Evolutionary conservation across 2,797 vertebrate species (phyloP).

Genomic region (Glossophaga mutica): DNA sequence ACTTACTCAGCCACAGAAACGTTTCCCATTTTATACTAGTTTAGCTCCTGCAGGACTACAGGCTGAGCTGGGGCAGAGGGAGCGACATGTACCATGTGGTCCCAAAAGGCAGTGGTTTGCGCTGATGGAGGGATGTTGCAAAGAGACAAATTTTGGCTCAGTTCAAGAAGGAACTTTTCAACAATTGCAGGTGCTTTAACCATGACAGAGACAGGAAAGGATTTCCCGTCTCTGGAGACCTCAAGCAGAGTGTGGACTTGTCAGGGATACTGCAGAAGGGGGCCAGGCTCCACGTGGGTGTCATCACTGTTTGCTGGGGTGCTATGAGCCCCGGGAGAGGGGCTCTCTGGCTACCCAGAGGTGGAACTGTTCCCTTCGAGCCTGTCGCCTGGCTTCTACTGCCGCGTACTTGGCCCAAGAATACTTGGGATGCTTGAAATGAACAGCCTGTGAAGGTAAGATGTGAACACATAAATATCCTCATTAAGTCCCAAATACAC

Average conservation of each 20-base stretch:
- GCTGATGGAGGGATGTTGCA: background rate
- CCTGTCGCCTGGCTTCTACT: background rate
- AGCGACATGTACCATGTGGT: background rate
- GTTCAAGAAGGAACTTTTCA: conserved; percentile 46
- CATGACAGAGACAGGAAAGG: background rate
- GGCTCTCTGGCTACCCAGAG: background rate
- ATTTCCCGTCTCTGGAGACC: background rate
- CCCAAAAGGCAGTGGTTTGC: background rate
- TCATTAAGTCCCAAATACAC: conserved; percentile 76
- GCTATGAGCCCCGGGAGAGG: background rate
- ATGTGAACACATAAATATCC: conserved; percentile 76
- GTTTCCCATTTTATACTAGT: background rate
- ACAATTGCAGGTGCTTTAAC: background rate
- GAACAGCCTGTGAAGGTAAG: conserved; percentile 79
- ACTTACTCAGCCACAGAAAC: background rate
- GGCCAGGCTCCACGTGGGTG: background rate
- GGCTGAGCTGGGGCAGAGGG: background rate
- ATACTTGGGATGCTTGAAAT: conserved; percentile 71
- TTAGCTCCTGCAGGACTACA: background rate
- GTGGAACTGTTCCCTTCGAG: background rate
- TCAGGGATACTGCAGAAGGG: background rate
- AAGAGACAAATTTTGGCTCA: background rate
- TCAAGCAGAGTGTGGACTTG: background rate
- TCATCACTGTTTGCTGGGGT: background rate
- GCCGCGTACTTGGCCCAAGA: background rate